Percentiles rank a stretch among this genome's conserved stretches.
Conservation (phyloP, 2,888 invertebrate species). For the Orchesella flavescens region DNA sequence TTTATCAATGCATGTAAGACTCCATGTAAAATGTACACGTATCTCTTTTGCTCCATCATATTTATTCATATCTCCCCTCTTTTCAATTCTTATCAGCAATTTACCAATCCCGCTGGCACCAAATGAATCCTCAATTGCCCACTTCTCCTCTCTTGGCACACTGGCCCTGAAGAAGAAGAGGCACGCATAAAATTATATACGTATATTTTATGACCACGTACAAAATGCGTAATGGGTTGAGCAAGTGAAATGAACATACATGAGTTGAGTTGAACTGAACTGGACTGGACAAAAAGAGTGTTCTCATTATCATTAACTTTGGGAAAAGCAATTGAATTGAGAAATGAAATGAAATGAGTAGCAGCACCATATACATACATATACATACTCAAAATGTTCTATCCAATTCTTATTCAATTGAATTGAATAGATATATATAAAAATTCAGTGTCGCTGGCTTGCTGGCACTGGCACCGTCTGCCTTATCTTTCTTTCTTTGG, state of each 20-base stretch:
- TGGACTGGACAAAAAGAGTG: constrained; percentile 12
- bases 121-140: constrained; percentile 46
- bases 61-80: constrained; percentile 30
- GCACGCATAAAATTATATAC: constrained; percentile 21
- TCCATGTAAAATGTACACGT: neutral
- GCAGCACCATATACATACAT: neutral
- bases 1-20: no score
- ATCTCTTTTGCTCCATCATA: constrained; percentile 33
- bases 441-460: constrained; percentile 16
- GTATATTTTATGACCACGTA: neutral
- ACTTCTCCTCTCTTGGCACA: neutral
- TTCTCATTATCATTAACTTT: neutral
- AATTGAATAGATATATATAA: constrained; percentile 30
- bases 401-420: neutral
- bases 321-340: neutral
- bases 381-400: neutral
- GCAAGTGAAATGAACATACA: neutral
- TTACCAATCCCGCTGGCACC: constrained; percentile 56
- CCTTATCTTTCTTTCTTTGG: constrained; percentile 24
- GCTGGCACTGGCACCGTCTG: constrained; percentile 22
- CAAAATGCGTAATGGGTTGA: neutral
- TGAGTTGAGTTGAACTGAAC: no score
- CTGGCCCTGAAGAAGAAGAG: neutral
- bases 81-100: constrained; percentile 51
- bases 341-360: neutral